Percentiles rank a stretch among this genome's conserved stretches.
These are phyloP conservation scores for Alces alces DNA, from an alignment of 2,113 vertebrate genomes.

Conservation along the genomic window DNA sequence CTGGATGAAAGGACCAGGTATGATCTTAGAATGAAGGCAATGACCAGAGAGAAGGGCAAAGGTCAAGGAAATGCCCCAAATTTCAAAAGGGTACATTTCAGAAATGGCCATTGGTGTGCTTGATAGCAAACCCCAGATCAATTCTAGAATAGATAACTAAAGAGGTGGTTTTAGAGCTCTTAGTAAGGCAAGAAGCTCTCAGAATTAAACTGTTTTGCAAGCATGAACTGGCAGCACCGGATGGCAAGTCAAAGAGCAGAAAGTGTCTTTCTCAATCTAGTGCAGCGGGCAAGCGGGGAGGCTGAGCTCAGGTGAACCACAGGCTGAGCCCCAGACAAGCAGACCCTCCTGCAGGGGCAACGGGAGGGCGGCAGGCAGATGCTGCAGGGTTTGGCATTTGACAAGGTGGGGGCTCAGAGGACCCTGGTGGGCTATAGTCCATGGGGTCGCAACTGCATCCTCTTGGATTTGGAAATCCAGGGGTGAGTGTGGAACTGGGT, in stretches of 20 bases:
- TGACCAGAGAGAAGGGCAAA: not conserved
- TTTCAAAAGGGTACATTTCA: not conserved
- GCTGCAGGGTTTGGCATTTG: not conserved
- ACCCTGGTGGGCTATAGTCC: rapidly evolving
- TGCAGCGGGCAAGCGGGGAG: not conserved
- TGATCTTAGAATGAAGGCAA: not conserved
- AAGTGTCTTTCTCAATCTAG: not conserved
- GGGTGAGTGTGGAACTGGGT: rapidly evolving
- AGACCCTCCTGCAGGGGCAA: not conserved
- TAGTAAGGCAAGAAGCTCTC: not conserved
- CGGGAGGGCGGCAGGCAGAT: rapidly evolving
- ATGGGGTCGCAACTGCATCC: rapidly evolving
- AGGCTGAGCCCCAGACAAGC: not conserved
- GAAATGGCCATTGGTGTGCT: not conserved
- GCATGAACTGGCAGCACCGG: not conserved
- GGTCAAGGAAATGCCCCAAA: not conserved
- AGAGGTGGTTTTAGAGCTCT: not conserved
- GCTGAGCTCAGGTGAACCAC: not conserved
- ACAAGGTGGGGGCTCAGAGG: not conserved
- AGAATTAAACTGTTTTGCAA: not conserved
- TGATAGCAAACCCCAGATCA: not conserved
- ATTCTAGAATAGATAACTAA: not conserved
- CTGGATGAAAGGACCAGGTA: not conserved
- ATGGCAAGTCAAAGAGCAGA: not conserved
- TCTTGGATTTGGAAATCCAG: not conserved